Conservation (phyloP, 2,797 vertebrate species). For the Gambusia yucatana region DNA sequence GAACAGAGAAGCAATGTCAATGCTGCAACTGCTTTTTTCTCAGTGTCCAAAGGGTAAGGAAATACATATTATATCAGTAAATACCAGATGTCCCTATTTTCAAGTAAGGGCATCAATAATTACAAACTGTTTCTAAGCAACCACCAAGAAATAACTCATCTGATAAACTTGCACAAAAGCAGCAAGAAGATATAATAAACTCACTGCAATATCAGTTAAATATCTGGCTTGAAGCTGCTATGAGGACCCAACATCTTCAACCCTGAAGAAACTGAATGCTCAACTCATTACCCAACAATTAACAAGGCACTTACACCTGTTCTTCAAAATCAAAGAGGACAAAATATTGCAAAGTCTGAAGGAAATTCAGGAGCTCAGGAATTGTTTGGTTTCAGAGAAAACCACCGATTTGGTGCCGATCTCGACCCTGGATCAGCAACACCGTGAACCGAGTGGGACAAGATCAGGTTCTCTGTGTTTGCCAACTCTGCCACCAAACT, state of each 20-base stretch:
- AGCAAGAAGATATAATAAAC: not conserved
- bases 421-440: not conserved
- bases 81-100: not conserved
- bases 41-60: not conserved
- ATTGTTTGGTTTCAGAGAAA: not conserved
- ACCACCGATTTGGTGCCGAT: not conserved
- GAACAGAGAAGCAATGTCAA: not conserved
- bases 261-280: not conserved
- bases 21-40: not conserved
- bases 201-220: not conserved
- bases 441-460: not conserved
- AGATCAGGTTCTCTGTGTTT: not conserved
- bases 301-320: not conserved
- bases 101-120: not conserved
- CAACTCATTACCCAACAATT: not conserved
- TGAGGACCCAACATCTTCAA: not conserved
- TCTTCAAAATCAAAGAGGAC: not conserved
- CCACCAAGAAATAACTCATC: not conserved
- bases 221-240: not conserved
- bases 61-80: not conserved
- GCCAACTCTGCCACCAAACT: not conserved
- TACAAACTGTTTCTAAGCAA: not conserved
- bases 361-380: not conserved
- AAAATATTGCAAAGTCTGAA: not conserved
- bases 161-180: not conserved